Conservation (phyloP, 2,797 vertebrate genomes). For the Mormyrus hasselquistii region DNA sequence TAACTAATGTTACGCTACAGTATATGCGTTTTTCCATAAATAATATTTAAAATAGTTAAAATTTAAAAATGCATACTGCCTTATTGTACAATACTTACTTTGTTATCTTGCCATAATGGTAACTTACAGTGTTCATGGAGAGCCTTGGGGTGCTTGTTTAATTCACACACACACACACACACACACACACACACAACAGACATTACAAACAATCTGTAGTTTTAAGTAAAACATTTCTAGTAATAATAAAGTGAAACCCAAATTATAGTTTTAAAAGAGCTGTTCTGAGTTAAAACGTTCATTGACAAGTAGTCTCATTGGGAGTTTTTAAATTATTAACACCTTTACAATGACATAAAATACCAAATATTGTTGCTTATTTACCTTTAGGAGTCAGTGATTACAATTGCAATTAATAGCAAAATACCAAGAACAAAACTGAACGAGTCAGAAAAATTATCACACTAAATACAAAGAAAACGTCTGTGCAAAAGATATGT, state of each 20-base stretch:
- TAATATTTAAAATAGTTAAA: not conserved
- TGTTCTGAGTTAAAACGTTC: too few species aligned
- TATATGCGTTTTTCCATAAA: not conserved
- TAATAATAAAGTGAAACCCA: too few species aligned
- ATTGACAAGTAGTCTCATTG: too few species aligned
- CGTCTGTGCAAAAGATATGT: not conserved
- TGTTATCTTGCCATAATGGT: not conserved
- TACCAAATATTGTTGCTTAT: not conserved
- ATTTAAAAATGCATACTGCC: not conserved
- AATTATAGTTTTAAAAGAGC: too few species aligned
- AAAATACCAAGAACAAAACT: not conserved
- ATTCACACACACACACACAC: too few species aligned
- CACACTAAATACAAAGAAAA: not conserved
- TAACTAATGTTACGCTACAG: not conserved
- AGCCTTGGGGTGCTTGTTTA: too few species aligned
- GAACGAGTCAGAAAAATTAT: not conserved
- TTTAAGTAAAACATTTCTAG: too few species aligned
- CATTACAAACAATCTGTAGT: too few species aligned
- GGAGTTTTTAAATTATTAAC: not conserved
- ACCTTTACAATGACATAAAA: not conserved
- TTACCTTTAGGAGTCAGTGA: not conserved
- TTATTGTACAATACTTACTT: not conserved
- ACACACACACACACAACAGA: too few species aligned
- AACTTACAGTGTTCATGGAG: not conserved
- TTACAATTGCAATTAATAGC: not conserved